phyloP scores from a whole-genome alignment of 2,888 invertebrate genomes.

The Phragmatobia fuliginosa region DNA sequence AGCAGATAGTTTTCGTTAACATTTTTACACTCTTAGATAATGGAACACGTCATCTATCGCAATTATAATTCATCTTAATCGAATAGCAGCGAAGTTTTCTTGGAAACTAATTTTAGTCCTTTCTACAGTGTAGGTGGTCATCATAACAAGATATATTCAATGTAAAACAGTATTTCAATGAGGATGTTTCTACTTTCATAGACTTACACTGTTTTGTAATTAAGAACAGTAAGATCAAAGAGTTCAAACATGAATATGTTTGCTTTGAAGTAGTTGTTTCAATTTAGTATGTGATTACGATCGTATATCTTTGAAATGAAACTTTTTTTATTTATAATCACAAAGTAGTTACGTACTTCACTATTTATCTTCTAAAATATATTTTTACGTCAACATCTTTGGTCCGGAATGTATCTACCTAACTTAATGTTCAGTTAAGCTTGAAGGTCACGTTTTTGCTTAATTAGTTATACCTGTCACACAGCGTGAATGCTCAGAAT shows the following conservation, averaged over 20 bases:
- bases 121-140: neutral
- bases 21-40: neutral
- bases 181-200: conserved; percentile 25
- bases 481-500: conserved; percentile 3
- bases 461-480: conserved; percentile 8
- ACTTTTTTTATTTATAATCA: conserved; percentile 4
- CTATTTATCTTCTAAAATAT: neutral
- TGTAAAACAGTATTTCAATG: neutral
- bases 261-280: conserved; percentile 68
- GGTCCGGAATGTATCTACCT: neutral
- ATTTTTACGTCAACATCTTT: conserved; percentile 8
- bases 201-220: conserved; percentile 67
- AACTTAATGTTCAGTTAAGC: conserved; percentile 1
- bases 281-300: conserved; percentile 9
- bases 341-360: neutral
- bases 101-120: neutral
- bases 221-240: conserved; percentile 78
- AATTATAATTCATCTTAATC: neutral
- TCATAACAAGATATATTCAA: neutral
- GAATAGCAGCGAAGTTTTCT: neutral
- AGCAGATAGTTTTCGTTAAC: neutral
- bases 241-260: conserved; percentile 53
- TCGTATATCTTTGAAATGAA: conserved; percentile 7
- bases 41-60: neutral
- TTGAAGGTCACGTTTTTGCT: conserved; percentile 15